Base-by-base conservation (phyloP, 2,888 invertebrate genomes). In the Entomobrya multifasciata region DNA sequence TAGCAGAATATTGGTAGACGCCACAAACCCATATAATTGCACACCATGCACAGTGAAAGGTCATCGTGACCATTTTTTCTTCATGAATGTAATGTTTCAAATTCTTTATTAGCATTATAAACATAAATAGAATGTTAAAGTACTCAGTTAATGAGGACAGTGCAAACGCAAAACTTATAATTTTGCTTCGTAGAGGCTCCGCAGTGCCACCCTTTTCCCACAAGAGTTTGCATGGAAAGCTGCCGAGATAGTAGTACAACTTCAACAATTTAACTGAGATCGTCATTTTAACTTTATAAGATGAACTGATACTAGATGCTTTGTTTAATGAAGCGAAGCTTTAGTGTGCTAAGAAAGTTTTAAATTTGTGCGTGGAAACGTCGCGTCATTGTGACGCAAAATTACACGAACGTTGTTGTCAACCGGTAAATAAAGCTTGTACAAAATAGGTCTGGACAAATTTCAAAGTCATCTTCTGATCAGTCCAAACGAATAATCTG, bases 41-140 rank as follows among this genome's bases (percentile, higher is more conserved):
- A 57, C 57, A 77, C 77, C 77, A 77, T 15, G 47, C 60, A 20
- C 60, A 41, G 25, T 77, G 77, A 20, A 77, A 57, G 6, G 77
- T 77, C 20, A 55, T 13, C 8, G 17, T 17, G n/a, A 57, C 44
- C 11, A 57, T 15, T 41, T 57, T 41, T 20, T 36, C 6, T 13
- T 77, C 25, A 3, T n/a, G 17, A 3, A 57, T 36, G 30, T 77
- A 77, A 22, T 4, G 4, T 60, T 36, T 55, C 8, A 22, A 0
- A 13, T 77, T 30, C 5, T 13, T 20, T 10, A 41, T 2, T 4
- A 77, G 20, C 20, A 36, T 57, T 6, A 36, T 11, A 27, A 22
- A 30, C 13, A 77, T 8, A 25, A 44, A 77, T 20, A 77, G 13
- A 17, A 41, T 20, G 22, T 57, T 77, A 17, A 57, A 4, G 11